A percentile compares a stretch with the other conserved stretches of the same genome.
Conservation (phyloP, 2,797 vertebrate species). For the Intellagama lesueurii region DNA sequence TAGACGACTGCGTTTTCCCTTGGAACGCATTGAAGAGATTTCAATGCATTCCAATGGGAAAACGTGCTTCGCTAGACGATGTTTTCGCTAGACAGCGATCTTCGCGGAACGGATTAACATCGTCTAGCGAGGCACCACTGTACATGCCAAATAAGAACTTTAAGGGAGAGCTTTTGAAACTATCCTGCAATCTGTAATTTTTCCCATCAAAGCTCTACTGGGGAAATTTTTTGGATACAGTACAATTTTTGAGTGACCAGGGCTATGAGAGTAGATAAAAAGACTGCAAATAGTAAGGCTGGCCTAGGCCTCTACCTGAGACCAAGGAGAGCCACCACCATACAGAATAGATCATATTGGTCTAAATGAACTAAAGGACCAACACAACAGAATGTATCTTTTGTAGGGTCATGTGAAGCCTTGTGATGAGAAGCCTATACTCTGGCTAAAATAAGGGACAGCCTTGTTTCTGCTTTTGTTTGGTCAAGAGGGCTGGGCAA, state of each 20-base stretch:
- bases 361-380: not conserved
- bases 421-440: not conserved
- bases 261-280: not conserved
- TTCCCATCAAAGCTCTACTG: not conserved
- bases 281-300: not conserved
- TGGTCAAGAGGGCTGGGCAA: not conserved
- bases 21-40: too few relatives aligned
- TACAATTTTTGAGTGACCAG: not conserved
- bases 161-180: not conserved
- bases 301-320: not conserved
- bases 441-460: not conserved
- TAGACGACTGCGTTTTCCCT: too few relatives aligned
- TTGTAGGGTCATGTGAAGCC: not conserved
- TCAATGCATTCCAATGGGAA: too few relatives aligned
- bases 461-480: conserved; percentile 1
- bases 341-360: not conserved
- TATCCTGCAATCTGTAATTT: not conserved
- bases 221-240: not conserved
- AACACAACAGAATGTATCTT: not conserved
- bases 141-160: not conserved
- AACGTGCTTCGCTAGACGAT: too few relatives aligned
- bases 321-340: not conserved
- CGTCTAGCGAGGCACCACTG: too few relatives aligned
- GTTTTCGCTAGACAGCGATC: too few relatives aligned
- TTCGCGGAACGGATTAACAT: too few relatives aligned